Conservation (phyloP, 2,113 vertebrate genomes). For the Vidua macroura region DNA sequence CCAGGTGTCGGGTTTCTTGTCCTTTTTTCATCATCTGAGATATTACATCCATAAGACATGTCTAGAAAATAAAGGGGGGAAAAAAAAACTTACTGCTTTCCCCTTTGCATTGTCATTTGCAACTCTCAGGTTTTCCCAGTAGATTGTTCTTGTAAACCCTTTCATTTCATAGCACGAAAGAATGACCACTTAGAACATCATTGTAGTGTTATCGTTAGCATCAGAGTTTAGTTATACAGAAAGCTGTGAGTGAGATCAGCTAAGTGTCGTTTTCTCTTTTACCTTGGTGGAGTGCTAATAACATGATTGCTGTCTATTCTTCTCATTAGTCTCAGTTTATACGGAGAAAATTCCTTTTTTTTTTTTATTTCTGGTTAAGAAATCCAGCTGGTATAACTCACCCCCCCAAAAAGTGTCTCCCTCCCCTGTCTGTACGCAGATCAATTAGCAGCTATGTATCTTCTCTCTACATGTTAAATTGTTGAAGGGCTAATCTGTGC, state of each 20-base stretch:
- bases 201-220: not conserved
- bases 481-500: not conserved
- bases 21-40: constrained; percentile 60
- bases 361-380: not conserved
- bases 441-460: not conserved
- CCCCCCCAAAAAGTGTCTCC: not conserved
- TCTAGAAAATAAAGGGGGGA: constrained; percentile 43
- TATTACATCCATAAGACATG: constrained; percentile 56
- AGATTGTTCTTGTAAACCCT: constrained; percentile 60
- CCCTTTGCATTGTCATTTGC: constrained; percentile 66
- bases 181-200: constrained; percentile 58
- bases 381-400: not conserved
- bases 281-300: constrained; percentile 23
- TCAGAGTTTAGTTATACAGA: constrained; percentile 32
- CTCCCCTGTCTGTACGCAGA: not conserved
- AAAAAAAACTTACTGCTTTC: constrained; percentile 30
- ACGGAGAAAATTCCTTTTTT: not conserved
- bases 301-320: constrained; percentile 32
- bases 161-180: constrained; percentile 42
- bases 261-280: constrained; percentile 55
- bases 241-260: constrained; percentile 34
- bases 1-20: constrained; percentile 47
- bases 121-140: constrained; percentile 65
- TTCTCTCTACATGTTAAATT: not conserved
- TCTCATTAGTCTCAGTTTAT: constrained; percentile 5